Base-by-base conservation (phyloP, 2,113 vertebrate genomes). In the Conger conger region DNA sequence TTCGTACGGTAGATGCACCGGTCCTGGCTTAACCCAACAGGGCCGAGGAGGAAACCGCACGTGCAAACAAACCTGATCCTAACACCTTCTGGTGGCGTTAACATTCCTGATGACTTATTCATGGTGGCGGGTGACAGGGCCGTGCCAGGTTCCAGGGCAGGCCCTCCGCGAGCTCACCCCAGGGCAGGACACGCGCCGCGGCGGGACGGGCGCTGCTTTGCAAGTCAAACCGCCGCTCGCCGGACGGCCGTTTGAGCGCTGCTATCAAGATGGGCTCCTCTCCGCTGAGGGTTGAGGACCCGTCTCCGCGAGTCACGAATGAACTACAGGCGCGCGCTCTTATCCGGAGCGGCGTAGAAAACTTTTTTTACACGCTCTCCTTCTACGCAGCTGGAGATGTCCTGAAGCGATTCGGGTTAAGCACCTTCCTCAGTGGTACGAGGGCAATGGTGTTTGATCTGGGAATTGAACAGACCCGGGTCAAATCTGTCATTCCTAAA, bases 101-200 rank as follows among this genome's bases (percentile, higher is more conserved):
- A 94, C 93, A 94, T 94, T 93, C 90, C 91, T 93, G 91, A 95
- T 95, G 91, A 95, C 92, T 94, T 93, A 95, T 95, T 95, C 94
- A 95, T 94, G 92, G 87, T 87, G 91, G 89, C 89, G 91, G 93
- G 94, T 93, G 93, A 94, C 89, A 83, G 91, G 93, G 88, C 91
- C 40, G 77, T 85, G 85, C 80, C 84, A 85, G 57, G 81, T 84
- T 83, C 85, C 85, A 38, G 36, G 38, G 63, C 9, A 33, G 7
- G 54, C 33, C 54, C 37, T n/a, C 82, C 82, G 50, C 76, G 50
- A 88, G 84, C 89, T 87, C 90, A 87, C 57, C 76, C 23, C 35
- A 3, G 76, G 83, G 83, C 86, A 7, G 15, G 60, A 16, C 13
- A 30, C 40, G n/a, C 63, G 18, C 78, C 7, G 15, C 57, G 11